A percentile compares a stretch with the other conserved stretches of the same genome.
Evolutionary conservation across 2,888 invertebrate genomes (phyloP).

Genomic region (Heliothis peltigera): DNA sequence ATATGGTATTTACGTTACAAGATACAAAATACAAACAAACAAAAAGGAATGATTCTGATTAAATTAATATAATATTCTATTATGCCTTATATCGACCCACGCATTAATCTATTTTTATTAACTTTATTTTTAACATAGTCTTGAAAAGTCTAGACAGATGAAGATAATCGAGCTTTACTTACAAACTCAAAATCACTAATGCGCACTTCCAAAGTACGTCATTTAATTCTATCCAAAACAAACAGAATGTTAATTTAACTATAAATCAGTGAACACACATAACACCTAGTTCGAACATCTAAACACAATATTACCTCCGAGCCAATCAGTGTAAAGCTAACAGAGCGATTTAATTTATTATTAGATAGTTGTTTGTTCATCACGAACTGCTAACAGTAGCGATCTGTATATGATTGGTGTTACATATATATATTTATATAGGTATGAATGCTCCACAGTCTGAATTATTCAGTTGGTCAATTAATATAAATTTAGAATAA

Average conservation of each 20-base stretch:
- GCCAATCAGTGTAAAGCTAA: conserved; percentile 46
- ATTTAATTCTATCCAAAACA: conserved; percentile 12
- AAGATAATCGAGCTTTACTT: not conserved
- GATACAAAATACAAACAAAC: too few relatives aligned
- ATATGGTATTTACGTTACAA: too few relatives aligned
- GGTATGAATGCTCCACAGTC: not conserved
- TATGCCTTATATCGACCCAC: too few relatives aligned
- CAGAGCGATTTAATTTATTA: conserved; percentile 36
- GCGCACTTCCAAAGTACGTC: not conserved
- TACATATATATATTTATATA: too few relatives aligned
- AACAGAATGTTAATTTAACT: conserved; percentile 10
- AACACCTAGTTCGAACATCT: conserved; percentile 11
- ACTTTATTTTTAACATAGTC: too few relatives aligned
- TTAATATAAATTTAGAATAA: not conserved
- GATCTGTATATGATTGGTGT: too few relatives aligned
- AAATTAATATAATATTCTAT: too few relatives aligned
- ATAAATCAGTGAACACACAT: conserved; percentile 16
- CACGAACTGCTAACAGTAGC: conserved; percentile 8
- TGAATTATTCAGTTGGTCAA: not conserved
- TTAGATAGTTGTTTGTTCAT: conserved; percentile 25
- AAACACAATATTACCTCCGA: conserved; percentile 32
- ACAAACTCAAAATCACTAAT: not conserved
- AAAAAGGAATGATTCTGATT: too few relatives aligned
- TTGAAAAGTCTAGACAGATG: too few relatives aligned
- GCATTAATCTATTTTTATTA: too few relatives aligned